phyloP scores from a whole-genome alignment of 2,797 vertebrate species.

The Columba guinea region DNA sequence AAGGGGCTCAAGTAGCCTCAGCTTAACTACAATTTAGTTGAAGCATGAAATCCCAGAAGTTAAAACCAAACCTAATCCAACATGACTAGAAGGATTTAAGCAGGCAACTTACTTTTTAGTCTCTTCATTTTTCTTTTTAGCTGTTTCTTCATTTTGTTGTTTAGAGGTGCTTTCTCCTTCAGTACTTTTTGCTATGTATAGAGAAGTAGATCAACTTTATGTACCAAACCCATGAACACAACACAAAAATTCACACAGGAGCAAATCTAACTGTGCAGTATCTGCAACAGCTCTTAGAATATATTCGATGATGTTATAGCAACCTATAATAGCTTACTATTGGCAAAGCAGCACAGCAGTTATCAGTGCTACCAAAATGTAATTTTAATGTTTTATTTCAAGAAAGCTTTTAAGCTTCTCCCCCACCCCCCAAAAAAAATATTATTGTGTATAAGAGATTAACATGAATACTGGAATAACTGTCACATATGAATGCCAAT shows the following conservation, averaged over 20 bases:
- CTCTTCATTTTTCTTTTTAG: conserved; percentile 62
- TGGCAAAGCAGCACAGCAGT: not conserved
- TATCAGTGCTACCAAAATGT: not conserved
- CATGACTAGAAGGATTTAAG: not conserved
- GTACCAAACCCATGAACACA: not conserved
- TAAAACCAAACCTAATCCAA: not conserved
- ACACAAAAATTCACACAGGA: not conserved
- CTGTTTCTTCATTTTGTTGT: conserved; percentile 62
- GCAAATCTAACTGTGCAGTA: not conserved
- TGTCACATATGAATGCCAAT: not conserved
- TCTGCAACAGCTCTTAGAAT: not conserved
- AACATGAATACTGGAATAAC: not conserved
- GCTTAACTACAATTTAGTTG: not conserved
- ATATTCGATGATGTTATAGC: not conserved
- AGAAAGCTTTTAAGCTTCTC: not conserved
- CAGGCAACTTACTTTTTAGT: conserved; percentile 74
- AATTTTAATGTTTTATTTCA: not conserved
- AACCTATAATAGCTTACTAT: not conserved
- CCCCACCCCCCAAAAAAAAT: fast-evolving
- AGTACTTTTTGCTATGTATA: conserved; percentile 53
- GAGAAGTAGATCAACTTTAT: not conserved
- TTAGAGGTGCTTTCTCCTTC: conserved; percentile 53
- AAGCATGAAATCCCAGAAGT: not conserved
- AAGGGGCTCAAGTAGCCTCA: not conserved
- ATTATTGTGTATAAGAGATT: not conserved